Evolutionary conservation across 2,888 invertebrate genomes (phyloP).

Genomic region (Argyresthia albistria): DNA sequence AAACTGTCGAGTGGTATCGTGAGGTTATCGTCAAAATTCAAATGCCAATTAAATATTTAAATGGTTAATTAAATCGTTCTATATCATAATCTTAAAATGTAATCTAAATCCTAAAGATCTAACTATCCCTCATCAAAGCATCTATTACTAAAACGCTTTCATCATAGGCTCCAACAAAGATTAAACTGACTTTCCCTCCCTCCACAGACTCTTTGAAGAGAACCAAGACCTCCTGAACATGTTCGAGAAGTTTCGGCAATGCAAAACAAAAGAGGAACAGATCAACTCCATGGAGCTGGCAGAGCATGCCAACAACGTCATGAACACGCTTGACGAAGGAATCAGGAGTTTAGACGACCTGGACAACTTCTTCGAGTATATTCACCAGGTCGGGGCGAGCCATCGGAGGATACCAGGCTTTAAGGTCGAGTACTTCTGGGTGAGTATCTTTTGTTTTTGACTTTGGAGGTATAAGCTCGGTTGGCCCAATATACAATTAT

Average conservation of each 20-base stretch:
- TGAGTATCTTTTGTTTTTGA: conserved; percentile 45
- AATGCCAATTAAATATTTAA: too few species aligned
- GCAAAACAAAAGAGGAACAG: conserved; percentile 86
- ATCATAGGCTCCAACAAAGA: too few species aligned
- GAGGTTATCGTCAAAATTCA: too few species aligned
- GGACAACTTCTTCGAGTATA: conserved; percentile 86
- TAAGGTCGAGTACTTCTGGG: conserved; percentile 91
- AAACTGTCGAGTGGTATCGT: too few species aligned
- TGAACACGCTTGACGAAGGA: conserved; percentile 91
- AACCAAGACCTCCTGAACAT: conserved; percentile 83
- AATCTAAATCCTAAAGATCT: too few species aligned
- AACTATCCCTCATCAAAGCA: too few species aligned
- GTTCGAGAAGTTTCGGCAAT: conserved; percentile 86
- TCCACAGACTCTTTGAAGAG: conserved; percentile 87
- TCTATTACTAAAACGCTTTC: too few species aligned
- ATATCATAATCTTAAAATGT: too few species aligned
- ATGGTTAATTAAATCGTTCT: too few species aligned
- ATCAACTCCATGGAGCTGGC: conserved; percentile 86
- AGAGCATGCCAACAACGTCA: conserved; percentile 90
- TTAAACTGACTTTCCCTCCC: neutral
- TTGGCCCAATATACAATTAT: too few species aligned
- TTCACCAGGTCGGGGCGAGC: conserved; percentile 87
- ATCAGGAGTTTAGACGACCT: conserved; percentile 89
- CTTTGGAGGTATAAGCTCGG: too few species aligned
- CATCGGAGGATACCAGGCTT: conserved; percentile 90